phyloP scores from a whole-genome alignment of 2,797 vertebrate genomes.

The Coluber constrictor region DNA sequence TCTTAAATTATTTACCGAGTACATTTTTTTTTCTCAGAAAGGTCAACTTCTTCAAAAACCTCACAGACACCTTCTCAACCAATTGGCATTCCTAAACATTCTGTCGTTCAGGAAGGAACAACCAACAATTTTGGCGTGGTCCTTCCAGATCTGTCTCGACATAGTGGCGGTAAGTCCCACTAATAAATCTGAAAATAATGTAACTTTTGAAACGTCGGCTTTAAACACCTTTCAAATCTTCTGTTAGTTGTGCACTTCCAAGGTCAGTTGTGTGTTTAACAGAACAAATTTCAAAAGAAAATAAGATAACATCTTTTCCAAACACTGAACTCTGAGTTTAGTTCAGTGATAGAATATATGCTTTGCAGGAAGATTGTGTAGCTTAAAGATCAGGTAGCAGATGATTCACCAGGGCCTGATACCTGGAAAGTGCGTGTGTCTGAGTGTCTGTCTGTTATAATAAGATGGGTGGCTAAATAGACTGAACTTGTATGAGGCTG shows the following conservation, averaged over 20 bases:
- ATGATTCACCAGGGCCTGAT: neutral
- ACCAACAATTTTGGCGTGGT: conserved; percentile 86
- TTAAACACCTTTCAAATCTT: neutral
- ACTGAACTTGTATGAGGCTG: neutral
- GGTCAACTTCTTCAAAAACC: conserved; percentile 79
- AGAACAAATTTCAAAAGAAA: neutral
- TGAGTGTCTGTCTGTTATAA: neutral
- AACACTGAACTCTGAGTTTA: neutral
- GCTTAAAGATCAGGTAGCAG: neutral
- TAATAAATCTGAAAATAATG: neutral
- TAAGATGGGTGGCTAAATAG: neutral
- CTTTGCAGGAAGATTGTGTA: neutral
- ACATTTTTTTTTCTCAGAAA: conserved; percentile 63
- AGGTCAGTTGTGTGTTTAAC: neutral
- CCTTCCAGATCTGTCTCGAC: conserved; percentile 76
- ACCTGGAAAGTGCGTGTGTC: neutral
- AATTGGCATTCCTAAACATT: conserved; percentile 76
- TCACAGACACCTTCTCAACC: conserved; percentile 81
- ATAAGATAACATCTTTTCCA: neutral
- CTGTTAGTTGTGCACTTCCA: neutral
- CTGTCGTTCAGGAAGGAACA: conserved; percentile 72
- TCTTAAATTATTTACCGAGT: neutral
- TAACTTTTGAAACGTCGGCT: neutral
- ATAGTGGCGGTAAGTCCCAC: conserved; percentile 71
- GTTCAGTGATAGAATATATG: neutral